Conservation (phyloP, 1,140 invertebrate genomes). For the Drosophila sproati region DNA sequence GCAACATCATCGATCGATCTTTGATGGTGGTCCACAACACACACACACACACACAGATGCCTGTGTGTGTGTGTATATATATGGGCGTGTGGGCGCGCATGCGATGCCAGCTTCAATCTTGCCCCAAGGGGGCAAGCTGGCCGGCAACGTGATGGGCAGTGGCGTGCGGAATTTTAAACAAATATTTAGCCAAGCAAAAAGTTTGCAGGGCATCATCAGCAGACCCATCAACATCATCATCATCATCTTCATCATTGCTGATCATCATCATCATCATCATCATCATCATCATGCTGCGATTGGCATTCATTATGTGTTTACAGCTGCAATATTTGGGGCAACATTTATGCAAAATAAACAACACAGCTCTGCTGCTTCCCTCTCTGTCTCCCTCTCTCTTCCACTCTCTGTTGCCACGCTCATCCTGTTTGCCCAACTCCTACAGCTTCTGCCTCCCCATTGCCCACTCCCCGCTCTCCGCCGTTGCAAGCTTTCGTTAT, state of each 20-base stretch:
- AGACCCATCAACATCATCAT: conserved; percentile 31
- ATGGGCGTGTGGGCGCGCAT: conserved; percentile 36
- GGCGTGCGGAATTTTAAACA: conserved; percentile 79
- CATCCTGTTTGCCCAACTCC: background rate
- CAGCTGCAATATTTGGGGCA: conserved; percentile 83
- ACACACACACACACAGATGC: background rate
- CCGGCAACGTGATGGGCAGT: conserved; percentile 27
- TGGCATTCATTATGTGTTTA: conserved; percentile 75
- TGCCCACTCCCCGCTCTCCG: background rate
- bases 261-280: conserved; percentile 15
- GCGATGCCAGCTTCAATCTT: conserved; percentile 17
- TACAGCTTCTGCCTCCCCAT: background rate
- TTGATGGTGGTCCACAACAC: conserved; percentile 54
- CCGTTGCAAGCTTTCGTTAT: conserved; percentile 33
- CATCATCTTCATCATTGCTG: conserved; percentile 24
- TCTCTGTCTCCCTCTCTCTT: background rate
- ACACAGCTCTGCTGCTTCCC: conserved; percentile 6
- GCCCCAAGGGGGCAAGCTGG: conserved; percentile 19
- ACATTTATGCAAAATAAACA: conserved; percentile 83
- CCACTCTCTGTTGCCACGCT: background rate
- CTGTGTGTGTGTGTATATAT: background rate
- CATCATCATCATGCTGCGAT: conserved; percentile 49
- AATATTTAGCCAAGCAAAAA: conserved; percentile 76
- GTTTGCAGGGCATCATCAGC: conserved; percentile 47
- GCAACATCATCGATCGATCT: conserved; percentile 58